Evolutionary conservation across 2,888 invertebrate species (phyloP), one percentile per base, ranked within the genome.

Genomic region (Selenia dentaria): DNA sequence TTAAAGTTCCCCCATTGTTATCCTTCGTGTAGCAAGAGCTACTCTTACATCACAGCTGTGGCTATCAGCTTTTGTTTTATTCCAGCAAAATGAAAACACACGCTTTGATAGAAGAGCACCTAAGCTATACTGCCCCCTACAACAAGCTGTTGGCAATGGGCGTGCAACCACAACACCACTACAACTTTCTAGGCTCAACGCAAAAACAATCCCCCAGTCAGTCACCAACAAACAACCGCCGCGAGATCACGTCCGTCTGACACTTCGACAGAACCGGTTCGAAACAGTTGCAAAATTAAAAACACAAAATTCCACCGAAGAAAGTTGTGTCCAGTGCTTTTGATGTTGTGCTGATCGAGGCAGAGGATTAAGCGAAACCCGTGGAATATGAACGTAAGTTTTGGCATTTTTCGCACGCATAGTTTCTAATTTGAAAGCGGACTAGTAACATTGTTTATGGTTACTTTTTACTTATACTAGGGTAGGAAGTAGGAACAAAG

Each of bases 371-470:
- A 37, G 10, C 42, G 11, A 13, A 32, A 54, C 42, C 48, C 44
- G 39, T 50, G 46, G 61, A 70, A 57, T 54, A 74, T 74, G 73
- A 70, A 71, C 43, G 73, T 71, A 62, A 74, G 71, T 70, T 24
- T 14, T 2, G 6, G 26, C 33, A 14, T 10, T 45, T 45, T 51
- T 47, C 42, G 34, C 41, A 40, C 27, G 38, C 31, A 14, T 3
- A 35, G 34, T 51, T 54, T 55, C 53, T 50, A 46, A 51, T 52
- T 44, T 47, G 55, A 58, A 58, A 57, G 57, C 52, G 38, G 13
- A 29, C 27, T 24, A 34, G 35, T 26, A 31, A 39, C 34, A 36
- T 12, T 22, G 29, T 25, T 31, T 29, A 9, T 28, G 14, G 29
- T 35, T 27, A 14, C 33, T 36, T 28, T 9, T 11, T 37, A 36